Evolutionary conservation across 1,140 invertebrate species (phyloP), one percentile per base, ranked within the genome.

Genomic region (Pogonomyrmex californicus): DNA sequence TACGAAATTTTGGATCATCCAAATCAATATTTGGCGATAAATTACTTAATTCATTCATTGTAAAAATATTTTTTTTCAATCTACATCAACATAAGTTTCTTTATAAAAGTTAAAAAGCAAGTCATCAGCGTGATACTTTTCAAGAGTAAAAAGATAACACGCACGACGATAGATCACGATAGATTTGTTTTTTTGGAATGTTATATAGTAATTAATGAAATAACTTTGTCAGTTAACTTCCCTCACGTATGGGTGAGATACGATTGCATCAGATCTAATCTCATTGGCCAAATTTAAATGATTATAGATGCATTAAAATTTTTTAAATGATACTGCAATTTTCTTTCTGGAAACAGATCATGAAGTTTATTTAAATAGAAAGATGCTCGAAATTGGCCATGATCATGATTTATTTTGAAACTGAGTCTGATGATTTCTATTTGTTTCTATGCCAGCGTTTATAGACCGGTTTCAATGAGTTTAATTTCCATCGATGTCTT

Each of bases 1-100:
- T 98, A 75, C 97, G 96, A 95, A 97, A 98, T 87, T 96, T 95
- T 54, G 96, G 97, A 95, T 98, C 97, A 88, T 98, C 95, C 83
- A 96, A 89, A 95, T 96, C 95, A 92, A 95, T 81, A 17, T 94
- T 88, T 3, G 75, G 44, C 4, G 79, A 63, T 47, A 86, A 23
- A 6, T 30, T 36, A 5, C n/a, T 75, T 66, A 87, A 4, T 44
- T 91, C 87, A 44, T 87, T 87, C 90, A 91, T 91, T 17, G 10
- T 49, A 33, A 4, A 14, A 7, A 66, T 58, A 23, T 4, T n/a
- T 30, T 38, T 33, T 51, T 60, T 44, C 36, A 30, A 23, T 47
- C 1, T 73, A 78, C 9, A 44, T 7, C 30, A 68, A 23, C 23
- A 60, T 63, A 23, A 85, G 12, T 10, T 65, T 60, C 68, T 6